Percentiles rank a stretch among this genome's conserved stretches.
These are phyloP conservation scores for Cygnus buccinator DNA, from an alignment of 2,113 vertebrate species.

Conservation along the genomic window DNA sequence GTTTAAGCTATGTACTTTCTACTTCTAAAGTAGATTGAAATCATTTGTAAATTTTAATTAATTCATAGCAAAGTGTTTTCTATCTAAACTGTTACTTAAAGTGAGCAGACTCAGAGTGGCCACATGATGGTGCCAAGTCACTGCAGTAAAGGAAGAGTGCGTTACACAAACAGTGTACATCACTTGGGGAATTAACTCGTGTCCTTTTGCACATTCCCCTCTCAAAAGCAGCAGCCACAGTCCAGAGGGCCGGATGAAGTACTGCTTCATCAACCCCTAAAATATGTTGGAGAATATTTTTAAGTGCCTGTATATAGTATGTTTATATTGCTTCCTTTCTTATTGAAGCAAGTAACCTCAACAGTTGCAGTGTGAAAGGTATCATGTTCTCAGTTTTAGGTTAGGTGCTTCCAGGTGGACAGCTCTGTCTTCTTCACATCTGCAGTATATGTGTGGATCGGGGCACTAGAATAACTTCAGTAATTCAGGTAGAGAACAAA, in stretches of 20 bases:
- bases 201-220: not conserved
- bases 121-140: constrained; percentile 68
- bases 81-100: not conserved
- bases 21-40: not conserved
- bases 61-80: not conserved
- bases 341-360: not conserved
- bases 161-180: not conserved
- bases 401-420: not conserved
- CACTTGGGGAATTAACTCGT: accelerated
- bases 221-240: not conserved
- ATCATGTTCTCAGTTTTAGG: not conserved
- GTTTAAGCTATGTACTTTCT: not conserved
- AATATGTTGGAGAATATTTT: no score
- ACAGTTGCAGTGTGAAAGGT: not conserved
- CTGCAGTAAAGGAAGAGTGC: constrained; percentile 11
- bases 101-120: constrained; percentile 21
- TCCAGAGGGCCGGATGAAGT: not conserved
- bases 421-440: not conserved
- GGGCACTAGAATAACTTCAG: not conserved
- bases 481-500: not conserved
- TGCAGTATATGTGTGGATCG: not conserved
- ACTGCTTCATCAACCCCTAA: no score
- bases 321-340: not conserved
- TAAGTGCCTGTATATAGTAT: no score
- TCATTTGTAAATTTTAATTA: not conserved